Evolutionary conservation across 2,113 vertebrate species (phyloP).

Genomic region (Ctenomys sociabilis): DNA sequence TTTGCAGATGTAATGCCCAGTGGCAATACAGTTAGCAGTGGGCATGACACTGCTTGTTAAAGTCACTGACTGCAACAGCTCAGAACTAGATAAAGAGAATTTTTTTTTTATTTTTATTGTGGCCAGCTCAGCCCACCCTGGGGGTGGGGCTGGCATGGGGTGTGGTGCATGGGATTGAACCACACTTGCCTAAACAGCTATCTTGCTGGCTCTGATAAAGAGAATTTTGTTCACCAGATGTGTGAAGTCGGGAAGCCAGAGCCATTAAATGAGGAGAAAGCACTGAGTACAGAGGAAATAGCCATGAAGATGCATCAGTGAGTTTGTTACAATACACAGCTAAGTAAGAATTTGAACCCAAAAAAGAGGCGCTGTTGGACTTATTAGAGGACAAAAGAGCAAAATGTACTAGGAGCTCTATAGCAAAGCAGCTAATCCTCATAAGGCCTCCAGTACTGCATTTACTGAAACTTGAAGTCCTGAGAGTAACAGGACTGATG

Average conservation of each 20-base stretch:
- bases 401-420: slow-evolving; percentile 89
- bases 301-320: slow-evolving; percentile 91
- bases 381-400: slow-evolving; percentile 96
- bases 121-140: too few relatives aligned
- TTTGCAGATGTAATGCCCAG: slow-evolving; percentile 98
- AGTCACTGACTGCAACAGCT: slow-evolving; percentile 88
- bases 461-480: slow-evolving; percentile 80
- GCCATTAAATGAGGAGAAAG: slow-evolving; percentile 83
- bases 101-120: slow-evolving; percentile 64
- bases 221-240: slow-evolving; percentile 68
- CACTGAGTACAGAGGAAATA: slow-evolving; percentile 84
- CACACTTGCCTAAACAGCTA: too few relatives aligned
- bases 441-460: slow-evolving; percentile 83
- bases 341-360: slow-evolving; percentile 90
- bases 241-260: slow-evolving; percentile 83
- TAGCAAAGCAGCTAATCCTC: slow-evolving; percentile 86
- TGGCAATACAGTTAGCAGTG: slow-evolving; percentile 96
- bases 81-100: slow-evolving; percentile 84
- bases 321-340: slow-evolving; percentile 80
- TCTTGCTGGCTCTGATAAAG: too few relatives aligned
- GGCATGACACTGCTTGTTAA: slow-evolving; percentile 95
- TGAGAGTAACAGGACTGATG: slow-evolving; percentile 73
- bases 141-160: too few relatives aligned
- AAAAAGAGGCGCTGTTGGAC: slow-evolving; percentile 90
- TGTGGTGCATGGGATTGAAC: too few relatives aligned